These are phyloP conservation scores for Orthosia gothica DNA, from an alignment of 2,888 invertebrate species.

Conservation along the genomic window DNA sequence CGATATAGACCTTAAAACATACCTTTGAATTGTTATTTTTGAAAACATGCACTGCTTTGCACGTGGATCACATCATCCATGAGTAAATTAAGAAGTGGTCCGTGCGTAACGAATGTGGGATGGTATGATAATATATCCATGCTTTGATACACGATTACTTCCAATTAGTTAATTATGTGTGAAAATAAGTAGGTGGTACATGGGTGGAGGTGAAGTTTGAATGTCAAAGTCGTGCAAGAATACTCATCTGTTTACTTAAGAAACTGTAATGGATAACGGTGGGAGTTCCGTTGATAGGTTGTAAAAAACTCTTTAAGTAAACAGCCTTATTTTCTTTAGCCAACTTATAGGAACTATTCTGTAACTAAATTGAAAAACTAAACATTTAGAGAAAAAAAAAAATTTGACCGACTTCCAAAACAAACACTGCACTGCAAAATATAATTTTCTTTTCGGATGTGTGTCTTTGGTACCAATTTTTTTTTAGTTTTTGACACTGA, in stretches of 20 bases:
- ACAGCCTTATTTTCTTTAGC: too few relatives aligned
- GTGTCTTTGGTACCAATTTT: too few relatives aligned
- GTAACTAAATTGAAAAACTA: too few relatives aligned
- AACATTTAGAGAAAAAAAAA: too few relatives aligned
- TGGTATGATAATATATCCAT: conserved; percentile 20
- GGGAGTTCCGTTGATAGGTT: not conserved
- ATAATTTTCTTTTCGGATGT: too few relatives aligned
- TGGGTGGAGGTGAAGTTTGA: not conserved
- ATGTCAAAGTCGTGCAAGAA: conserved; percentile 7
- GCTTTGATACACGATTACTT: conserved; percentile 14
- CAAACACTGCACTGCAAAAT: too few relatives aligned
- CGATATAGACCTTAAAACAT: not conserved
- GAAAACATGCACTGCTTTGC: not conserved
- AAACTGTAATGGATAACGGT: not conserved
- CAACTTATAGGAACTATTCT: too few relatives aligned
- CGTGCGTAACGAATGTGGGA: conserved; percentile 37
- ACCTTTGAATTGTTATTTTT: conserved; percentile 9
- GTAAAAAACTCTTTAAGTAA: too few relatives aligned
- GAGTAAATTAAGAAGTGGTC: conserved; percentile 24
- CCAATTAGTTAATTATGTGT: conserved; percentile 5
- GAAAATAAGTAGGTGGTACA: conserved; percentile 1
- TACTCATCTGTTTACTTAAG: too few relatives aligned
- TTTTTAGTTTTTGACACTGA: too few relatives aligned
- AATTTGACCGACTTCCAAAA: too few relatives aligned
- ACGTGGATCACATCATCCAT: not conserved